These are phyloP conservation scores for Epinephelus moara DNA, from an alignment of 2,113 vertebrate species.

Conservation along the genomic window DNA sequence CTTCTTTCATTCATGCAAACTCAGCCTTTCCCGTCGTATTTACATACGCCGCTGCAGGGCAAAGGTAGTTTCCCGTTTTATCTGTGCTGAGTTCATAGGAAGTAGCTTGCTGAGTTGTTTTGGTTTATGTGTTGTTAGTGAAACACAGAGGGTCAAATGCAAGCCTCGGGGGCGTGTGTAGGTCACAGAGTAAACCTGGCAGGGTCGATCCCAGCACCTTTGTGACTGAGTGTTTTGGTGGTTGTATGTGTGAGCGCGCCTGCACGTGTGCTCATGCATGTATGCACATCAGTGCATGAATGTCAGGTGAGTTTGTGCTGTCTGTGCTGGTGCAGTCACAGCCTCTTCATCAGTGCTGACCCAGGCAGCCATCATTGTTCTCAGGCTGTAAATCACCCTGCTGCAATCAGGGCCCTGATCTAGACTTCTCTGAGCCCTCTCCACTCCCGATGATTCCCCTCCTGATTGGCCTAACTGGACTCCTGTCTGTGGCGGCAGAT, in stretches of 20 bases:
- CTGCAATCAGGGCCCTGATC: slow-evolving; percentile 83
- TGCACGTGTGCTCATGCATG: slow-evolving; percentile 40
- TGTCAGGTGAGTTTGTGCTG: slow-evolving; percentile 72
- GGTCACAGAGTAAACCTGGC: slow-evolving; percentile 65
- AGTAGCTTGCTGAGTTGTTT: slow-evolving; percentile 83
- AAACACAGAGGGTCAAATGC: slow-evolving; percentile 86
- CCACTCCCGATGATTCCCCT: slow-evolving; percentile 85
- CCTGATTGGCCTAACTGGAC: slow-evolving; percentile 88
- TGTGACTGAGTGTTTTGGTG: slow-evolving; percentile 22
- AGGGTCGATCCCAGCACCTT: slow-evolving; percentile 35
- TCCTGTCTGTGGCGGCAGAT: slow-evolving; percentile 84
- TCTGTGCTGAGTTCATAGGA: slow-evolving; percentile 77
- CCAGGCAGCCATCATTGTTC: slow-evolving; percentile 83
- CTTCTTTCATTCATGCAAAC: slow-evolving; percentile 70
- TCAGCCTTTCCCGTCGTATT: slow-evolving; percentile 76
- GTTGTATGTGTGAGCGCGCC: neutral
- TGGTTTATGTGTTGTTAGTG: slow-evolving; percentile 88
- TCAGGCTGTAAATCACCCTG: slow-evolving; percentile 83
- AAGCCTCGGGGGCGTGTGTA: slow-evolving; percentile 65
- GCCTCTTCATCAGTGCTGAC: slow-evolving; percentile 78
- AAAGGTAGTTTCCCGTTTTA: slow-evolving; percentile 66
- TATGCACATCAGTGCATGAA: slow-evolving; percentile 54
- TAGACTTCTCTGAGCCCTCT: slow-evolving; percentile 78
- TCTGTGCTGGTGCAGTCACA: slow-evolving; percentile 55
- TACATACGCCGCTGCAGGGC: slow-evolving; percentile 71